These are phyloP conservation scores for Ailuropoda melanoleuca DNA, from an alignment of 2,113 vertebrate species.

Conservation along the genomic window DNA sequence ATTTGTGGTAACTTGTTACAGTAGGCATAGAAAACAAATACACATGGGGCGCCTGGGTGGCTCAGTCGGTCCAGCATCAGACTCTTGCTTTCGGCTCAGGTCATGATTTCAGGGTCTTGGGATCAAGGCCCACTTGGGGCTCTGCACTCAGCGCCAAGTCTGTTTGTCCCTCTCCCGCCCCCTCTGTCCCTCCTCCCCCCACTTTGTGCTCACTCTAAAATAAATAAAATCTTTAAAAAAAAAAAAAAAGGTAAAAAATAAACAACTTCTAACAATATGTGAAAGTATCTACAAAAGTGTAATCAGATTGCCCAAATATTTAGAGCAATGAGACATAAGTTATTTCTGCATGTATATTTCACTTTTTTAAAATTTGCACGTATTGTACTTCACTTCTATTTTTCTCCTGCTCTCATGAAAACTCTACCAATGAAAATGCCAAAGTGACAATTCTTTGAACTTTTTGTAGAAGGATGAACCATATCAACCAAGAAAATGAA, in stretches of 20 bases:
- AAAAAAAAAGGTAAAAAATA: neutral
- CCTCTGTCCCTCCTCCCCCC: neutral
- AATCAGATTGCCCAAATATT: neutral
- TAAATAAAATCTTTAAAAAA: neutral
- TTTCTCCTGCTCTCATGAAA: slow-evolving; percentile 15
- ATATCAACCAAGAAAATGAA: neutral
- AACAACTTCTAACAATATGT: neutral
- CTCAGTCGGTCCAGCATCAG: neutral
- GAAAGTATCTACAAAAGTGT: neutral
- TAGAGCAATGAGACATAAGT: neutral
- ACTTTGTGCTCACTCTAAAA: neutral
- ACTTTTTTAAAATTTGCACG: neutral
- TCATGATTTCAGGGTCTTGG: neutral
- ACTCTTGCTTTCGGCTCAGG: too few species aligned
- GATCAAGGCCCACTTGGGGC: neutral
- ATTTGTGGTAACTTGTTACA: neutral
- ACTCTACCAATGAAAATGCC: neutral
- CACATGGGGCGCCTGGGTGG: neutral
- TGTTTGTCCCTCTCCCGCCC: neutral
- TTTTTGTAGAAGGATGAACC: neutral
- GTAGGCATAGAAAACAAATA: neutral
- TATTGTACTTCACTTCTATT: neutral
- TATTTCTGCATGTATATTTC: neutral
- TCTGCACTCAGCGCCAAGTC: neutral
- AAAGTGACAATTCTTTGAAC: slow-evolving; percentile 28